phyloP scores from a whole-genome alignment of 2,797 vertebrate species.

The Myiotriccus ornatus region DNA sequence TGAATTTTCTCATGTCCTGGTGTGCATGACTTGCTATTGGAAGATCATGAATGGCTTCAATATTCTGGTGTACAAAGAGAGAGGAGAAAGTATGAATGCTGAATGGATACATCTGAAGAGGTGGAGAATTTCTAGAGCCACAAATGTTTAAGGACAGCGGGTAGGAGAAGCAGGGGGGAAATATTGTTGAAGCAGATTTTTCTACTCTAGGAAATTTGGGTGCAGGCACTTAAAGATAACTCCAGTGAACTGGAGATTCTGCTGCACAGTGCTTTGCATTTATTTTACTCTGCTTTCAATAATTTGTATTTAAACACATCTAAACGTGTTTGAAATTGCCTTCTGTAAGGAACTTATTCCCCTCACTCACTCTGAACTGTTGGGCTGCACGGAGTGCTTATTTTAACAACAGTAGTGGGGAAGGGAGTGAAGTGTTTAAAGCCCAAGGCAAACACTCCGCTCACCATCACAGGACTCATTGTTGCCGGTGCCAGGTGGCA shows the following conservation, averaged over 20 bases:
- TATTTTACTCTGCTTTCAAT: neutral
- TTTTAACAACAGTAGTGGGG: neutral
- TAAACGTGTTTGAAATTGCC: neutral
- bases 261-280: neutral
- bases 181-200: neutral
- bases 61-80: neutral
- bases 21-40: accelerated
- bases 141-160: neutral
- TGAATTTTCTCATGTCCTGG: neutral
- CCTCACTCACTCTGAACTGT: neutral
- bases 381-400: neutral
- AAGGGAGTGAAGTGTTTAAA: neutral
- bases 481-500: neutral
- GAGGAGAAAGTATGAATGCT: neutral
- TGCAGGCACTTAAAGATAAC: neutral
- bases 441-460: neutral
- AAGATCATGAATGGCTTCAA: neutral
- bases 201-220: neutral
- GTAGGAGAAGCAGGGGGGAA: accelerated
- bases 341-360: neutral
- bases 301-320: neutral
- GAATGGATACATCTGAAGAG: neutral
- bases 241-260: neutral
- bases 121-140: neutral
- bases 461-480: neutral